Base-by-base conservation (phyloP, 2,888 invertebrate species). In the Spatulosminthurus flaviceps region DNA sequence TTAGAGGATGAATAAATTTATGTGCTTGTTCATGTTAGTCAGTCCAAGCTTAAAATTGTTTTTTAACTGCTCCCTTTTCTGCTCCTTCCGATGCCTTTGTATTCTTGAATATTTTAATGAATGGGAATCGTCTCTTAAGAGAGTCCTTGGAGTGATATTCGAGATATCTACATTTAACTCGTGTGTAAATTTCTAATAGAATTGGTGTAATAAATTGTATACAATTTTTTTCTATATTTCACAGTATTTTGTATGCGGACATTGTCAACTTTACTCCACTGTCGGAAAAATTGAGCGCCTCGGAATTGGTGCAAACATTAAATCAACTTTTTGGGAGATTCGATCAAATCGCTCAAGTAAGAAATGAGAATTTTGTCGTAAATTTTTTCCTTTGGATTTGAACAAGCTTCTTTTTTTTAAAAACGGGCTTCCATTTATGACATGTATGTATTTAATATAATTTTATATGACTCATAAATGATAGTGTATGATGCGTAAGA, bases 191-290 rank as follows among this genome's bases (percentile, higher is more conserved):
- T 51, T 51, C 51, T 51, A 51, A 51, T 19, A 13, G 1, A 51
- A 51, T 51, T 51, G 2, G 4, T 51, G 16, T 41, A 41, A 19
- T 2, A 51, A 51, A 9, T 51, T 51, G 19, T 51, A 2, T 51
- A 5, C 16, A 51, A 76, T 77, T 51, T 67, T 21, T 75, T 72
- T 69, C 21, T 24, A 24, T 26, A 22, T 84, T 83, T 87, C 87
- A 41, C 87, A 92, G 97, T 87, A 97, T 98, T 84, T 90, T 98
- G 66, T 98, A 97, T 88, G 98, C 98, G 0, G 98, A 98, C 87
- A 98, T 98, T 85, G 98, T 98, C 41, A 98, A 97, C 89, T 98
- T 98, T 88, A 98, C 98, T 0, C 97, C 97, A 0, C 90, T 98
- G 51, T 97, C 98, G 0, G 96, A 97, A 84, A 93, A 96, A 83